Conservation (phyloP, 2,797 vertebrate species). For the Apodemus agrarius region DNA sequence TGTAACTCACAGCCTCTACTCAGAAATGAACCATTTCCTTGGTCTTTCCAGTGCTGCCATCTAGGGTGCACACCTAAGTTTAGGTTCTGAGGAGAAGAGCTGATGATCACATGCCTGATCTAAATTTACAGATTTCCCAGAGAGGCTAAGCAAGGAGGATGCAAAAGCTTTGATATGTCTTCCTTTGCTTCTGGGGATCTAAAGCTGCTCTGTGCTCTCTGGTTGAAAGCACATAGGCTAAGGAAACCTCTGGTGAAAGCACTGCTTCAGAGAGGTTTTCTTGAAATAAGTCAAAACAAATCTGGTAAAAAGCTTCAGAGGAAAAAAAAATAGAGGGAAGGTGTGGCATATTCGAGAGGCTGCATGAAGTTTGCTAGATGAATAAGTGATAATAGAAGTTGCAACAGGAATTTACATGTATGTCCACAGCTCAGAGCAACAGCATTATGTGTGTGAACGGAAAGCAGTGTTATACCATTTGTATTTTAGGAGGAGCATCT, state of each 20-base stretch:
- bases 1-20: background rate
- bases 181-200: background rate
- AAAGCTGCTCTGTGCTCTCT: background rate
- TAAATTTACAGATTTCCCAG: background rate
- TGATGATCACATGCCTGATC: background rate
- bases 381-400: background rate
- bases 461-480: background rate
- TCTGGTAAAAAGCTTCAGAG: background rate
- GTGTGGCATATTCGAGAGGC: background rate
- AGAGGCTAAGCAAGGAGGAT: background rate
- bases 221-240: background rate
- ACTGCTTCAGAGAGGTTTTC: background rate
- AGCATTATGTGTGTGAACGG: background rate
- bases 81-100: background rate
- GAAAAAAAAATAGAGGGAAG: background rate
- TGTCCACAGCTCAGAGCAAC: background rate
- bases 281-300: conserved; percentile 9
- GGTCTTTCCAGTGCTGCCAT: background rate
- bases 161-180: background rate
- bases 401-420: background rate
- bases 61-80: background rate
- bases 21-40: background rate
- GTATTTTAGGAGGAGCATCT: background rate
- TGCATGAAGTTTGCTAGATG: background rate
- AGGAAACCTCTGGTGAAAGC: background rate